Percentiles rank a stretch among this genome's conserved stretches.
These are phyloP conservation scores for Leuctra nigra DNA, from an alignment of 2,888 invertebrate species.

Conservation along the genomic window DNA sequence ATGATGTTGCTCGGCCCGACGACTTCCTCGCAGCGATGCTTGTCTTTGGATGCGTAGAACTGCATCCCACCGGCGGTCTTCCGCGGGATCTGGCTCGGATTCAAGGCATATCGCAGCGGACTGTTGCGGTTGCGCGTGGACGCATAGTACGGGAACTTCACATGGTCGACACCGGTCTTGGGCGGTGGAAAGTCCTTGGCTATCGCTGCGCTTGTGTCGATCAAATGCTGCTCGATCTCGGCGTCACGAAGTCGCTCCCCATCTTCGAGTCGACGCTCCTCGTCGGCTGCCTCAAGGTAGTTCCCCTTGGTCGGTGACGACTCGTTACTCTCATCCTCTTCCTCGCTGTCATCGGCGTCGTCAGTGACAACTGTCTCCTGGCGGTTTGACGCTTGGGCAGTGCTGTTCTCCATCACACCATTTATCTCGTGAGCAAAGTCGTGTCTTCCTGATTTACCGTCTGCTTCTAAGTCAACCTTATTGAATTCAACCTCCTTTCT, in stretches of 20 bases:
- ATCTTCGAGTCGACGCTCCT: slow-evolving; percentile 33
- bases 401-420: background rate
- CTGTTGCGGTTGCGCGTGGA: background rate
- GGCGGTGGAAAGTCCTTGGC: background rate
- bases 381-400: background rate
- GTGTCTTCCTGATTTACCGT: no score
- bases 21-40: slow-evolving; percentile 39
- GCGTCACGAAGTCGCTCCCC: slow-evolving; percentile 29
- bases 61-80: slow-evolving; percentile 60
- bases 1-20: slow-evolving; percentile 35
- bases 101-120: slow-evolving; percentile 59
- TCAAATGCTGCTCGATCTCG: slow-evolving; percentile 36
- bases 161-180: slow-evolving; percentile 7
- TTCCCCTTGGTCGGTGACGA: background rate
- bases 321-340: slow-evolving; percentile 22
- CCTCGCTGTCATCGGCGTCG: slow-evolving; percentile 31
- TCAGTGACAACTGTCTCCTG: slow-evolving; percentile 17
- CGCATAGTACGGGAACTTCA: slow-evolving; percentile 62
- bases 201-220: slow-evolving; percentile 38
- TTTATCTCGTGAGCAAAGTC: background rate
- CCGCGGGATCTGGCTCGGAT: slow-evolving; percentile 53
- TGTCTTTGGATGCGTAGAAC: slow-evolving; percentile 59
- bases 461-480: no score
- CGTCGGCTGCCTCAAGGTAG: slow-evolving; percentile 34
- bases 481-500: background rate